A percentile compares a stretch with the other conserved stretches of the same genome.
Conservation (phyloP, 2,797 vertebrate species). For the Myripristis jacobus region DNA sequence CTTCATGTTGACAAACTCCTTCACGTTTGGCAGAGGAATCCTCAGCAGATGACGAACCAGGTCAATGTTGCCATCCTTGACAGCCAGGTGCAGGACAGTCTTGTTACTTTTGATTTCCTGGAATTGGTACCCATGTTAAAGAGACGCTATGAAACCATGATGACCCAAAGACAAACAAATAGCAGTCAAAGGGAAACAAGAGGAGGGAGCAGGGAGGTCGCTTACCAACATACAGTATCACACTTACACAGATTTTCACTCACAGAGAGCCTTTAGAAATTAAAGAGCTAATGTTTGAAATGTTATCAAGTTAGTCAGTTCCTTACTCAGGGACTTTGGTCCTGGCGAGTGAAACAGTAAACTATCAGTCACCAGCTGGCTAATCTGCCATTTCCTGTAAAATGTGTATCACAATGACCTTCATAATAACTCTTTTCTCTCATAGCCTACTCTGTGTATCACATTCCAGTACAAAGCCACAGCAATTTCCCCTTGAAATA, state of each 20-base stretch:
- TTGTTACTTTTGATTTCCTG: conserved; percentile 96
- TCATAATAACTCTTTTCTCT: not conserved
- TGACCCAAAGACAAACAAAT: conserved; percentile 19
- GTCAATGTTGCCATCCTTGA: conserved; percentile 90
- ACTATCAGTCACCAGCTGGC: no score
- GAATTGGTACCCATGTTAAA: conserved; percentile 49
- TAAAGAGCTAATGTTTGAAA: not conserved
- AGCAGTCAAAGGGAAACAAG: conserved; percentile 19
- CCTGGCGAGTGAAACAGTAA: no score
- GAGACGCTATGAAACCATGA: conserved; percentile 56
- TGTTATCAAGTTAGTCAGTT: no score
- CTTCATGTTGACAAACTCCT: conserved; percentile 92
- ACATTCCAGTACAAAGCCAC: no score
- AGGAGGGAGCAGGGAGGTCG: conserved; percentile 10
- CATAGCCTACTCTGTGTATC: not conserved
- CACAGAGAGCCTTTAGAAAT: not conserved
- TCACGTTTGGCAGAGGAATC: conserved; percentile 80
- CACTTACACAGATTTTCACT: not conserved
- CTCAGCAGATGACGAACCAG: conserved; percentile 87
- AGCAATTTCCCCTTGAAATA: no score
- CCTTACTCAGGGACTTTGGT: no score
- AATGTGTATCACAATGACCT: not conserved
- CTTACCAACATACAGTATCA: not conserved
- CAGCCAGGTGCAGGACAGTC: conserved; percentile 90
- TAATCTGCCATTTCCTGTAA: not conserved